phyloP scores from a whole-genome alignment of 1,140 invertebrate genomes.

The Neodiprion lecontei region DNA sequence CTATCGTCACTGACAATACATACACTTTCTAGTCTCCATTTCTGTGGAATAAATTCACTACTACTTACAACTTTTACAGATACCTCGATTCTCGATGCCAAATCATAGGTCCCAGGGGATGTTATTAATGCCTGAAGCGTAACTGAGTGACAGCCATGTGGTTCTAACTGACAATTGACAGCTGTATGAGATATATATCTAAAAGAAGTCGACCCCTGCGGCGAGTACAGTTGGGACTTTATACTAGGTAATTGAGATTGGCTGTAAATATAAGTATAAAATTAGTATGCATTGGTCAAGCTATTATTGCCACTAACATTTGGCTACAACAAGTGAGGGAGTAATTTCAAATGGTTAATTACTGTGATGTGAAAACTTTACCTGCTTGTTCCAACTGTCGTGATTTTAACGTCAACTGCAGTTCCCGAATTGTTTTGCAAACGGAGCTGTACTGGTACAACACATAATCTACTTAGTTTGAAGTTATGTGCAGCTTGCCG shows the following conservation, averaged over 20 bases:
- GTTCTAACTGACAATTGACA: slow-evolving; percentile 48
- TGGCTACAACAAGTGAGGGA: slow-evolving; percentile 29
- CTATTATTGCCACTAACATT: slow-evolving; percentile 23
- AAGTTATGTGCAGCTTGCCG: slow-evolving; percentile 52
- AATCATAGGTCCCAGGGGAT: slow-evolving; percentile 56
- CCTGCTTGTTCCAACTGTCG: slow-evolving; percentile 57
- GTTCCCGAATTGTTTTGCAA: slow-evolving; percentile 57
- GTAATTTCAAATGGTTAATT: slow-evolving; percentile 17
- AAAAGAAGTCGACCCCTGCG: slow-evolving; percentile 56
- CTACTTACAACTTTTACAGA: slow-evolving; percentile 48
- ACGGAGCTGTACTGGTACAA: slow-evolving; percentile 49
- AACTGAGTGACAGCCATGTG: slow-evolving; percentile 40
- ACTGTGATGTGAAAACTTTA: slow-evolving; percentile 28
- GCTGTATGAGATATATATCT: slow-evolving; percentile 57
- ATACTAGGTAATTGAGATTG: slow-evolving; percentile 47
- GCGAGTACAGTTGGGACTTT: slow-evolving; percentile 55
- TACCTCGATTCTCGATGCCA: slow-evolving; percentile 55
- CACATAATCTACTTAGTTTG: slow-evolving; percentile 44
- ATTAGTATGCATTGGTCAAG: slow-evolving; percentile 17
- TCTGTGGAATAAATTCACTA: slow-evolving; percentile 52
- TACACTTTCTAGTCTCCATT: slow-evolving; percentile 56
- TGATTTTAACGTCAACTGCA: slow-evolving; percentile 47
- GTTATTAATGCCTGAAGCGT: slow-evolving; percentile 51
- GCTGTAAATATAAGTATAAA: slow-evolving; percentile 42
- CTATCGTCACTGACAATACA: slow-evolving; percentile 49